These are phyloP conservation scores for Drosophila miranda DNA, from an alignment of 1,140 invertebrate species.

Conservation along the genomic window DNA sequence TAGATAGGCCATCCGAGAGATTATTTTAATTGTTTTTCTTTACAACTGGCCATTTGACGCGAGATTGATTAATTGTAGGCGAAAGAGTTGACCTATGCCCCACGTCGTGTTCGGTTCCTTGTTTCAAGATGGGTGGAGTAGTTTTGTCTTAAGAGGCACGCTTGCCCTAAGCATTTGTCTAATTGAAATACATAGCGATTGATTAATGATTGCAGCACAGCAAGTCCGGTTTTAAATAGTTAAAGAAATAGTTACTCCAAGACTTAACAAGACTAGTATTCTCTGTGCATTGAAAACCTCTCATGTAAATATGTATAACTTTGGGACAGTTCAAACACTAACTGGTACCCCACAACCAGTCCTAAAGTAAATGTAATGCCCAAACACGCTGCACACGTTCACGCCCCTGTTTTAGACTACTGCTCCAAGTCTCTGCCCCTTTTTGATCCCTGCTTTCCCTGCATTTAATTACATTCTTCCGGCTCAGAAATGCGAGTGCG, in stretches of 20 bases:
- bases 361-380: background rate
- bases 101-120: slow-evolving; percentile 15
- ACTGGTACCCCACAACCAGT: too few species aligned
- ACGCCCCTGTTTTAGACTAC: slow-evolving; percentile 50
- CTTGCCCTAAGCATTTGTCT: slow-evolving; percentile 13
- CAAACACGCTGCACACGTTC: slow-evolving; percentile 38
- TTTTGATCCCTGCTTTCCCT: slow-evolving; percentile 49
- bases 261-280: too few species aligned
- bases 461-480: slow-evolving; percentile 74
- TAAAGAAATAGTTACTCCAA: too few species aligned
- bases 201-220: slow-evolving; percentile 34
- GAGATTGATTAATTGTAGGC: slow-evolving; percentile 57
- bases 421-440: slow-evolving; percentile 9
- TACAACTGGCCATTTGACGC: slow-evolving; percentile 45
- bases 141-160: slow-evolving; percentile 27
- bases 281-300: too few species aligned
- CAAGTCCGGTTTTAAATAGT: too few species aligned
- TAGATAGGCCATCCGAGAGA: slow-evolving; percentile 9
- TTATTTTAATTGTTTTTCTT: slow-evolving; percentile 58
- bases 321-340: too few species aligned
- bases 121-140: background rate
- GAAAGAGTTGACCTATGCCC: slow-evolving; percentile 55
- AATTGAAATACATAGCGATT: slow-evolving; percentile 55
- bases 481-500: slow-evolving; percentile 47
- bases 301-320: too few species aligned